Evolutionary conservation across 2,888 invertebrate genomes (phyloP).

Genomic region (Scaptodrosophila latifasciaeformis): DNA sequence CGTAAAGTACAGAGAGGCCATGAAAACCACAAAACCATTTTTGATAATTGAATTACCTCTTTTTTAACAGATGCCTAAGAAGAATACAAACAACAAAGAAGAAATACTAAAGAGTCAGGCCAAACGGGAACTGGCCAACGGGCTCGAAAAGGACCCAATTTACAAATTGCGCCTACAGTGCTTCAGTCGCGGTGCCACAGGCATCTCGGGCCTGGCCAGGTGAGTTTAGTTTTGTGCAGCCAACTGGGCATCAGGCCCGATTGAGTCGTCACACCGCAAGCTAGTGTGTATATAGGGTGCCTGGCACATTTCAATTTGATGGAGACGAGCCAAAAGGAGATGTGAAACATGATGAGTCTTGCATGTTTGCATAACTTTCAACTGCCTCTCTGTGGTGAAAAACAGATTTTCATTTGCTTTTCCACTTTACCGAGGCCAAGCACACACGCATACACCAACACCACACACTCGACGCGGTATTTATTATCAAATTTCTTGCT

Average conservation of each 20-base stretch:
- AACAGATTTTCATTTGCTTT: constrained; percentile 6
- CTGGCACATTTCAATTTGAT: not conserved
- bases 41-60: too few species aligned
- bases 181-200: constrained; percentile 88
- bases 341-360: not conserved
- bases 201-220: constrained; percentile 92
- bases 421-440: not conserved
- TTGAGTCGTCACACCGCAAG: not conserved
- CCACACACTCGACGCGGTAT: constrained; percentile 16
- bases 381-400: not conserved
- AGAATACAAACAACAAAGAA: constrained; percentile 77
- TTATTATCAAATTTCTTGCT: constrained; percentile 31
- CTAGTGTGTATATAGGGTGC: too few species aligned
- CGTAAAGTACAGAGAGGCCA: too few species aligned
- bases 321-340: not conserved
- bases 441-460: not conserved
- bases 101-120: constrained; percentile 86
- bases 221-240: constrained; percentile 71
- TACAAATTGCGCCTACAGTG: constrained; percentile 90
- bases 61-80: constrained; percentile 52
- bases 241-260: not conserved
- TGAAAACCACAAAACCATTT: too few species aligned
- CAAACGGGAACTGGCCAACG: constrained; percentile 79
- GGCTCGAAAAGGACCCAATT: constrained; percentile 83
- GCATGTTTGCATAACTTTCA: not conserved